These are phyloP conservation scores for Zelostemma sp. DNA, from an alignment of 1,140 invertebrate genomes.

Conservation along the genomic window DNA sequence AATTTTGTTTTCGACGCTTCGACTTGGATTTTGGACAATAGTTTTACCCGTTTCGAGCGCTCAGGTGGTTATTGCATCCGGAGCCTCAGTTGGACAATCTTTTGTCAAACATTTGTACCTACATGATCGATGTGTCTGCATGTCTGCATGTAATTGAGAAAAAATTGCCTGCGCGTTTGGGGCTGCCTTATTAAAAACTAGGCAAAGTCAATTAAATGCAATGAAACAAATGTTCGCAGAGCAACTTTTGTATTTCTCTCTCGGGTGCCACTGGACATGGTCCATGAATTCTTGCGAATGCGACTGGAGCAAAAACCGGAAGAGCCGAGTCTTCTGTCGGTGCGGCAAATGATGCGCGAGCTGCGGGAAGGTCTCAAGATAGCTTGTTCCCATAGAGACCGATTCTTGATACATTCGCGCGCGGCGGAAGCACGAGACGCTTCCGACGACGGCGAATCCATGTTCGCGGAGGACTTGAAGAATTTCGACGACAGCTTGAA, in stretches of 20 bases:
- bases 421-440: constrained; percentile 74
- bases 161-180: too few species aligned
- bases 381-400: constrained; percentile 81
- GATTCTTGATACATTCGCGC: constrained; percentile 79
- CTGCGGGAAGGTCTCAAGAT: constrained; percentile 87
- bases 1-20: too few species aligned
- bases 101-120: too few species aligned
- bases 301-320: constrained; percentile 86
- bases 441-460: constrained; percentile 58
- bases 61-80: too few species aligned
- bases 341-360: constrained; percentile 89
- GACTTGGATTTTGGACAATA: too few species aligned
- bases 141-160: too few species aligned
- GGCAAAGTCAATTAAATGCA: too few species aligned
- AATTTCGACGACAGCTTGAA: constrained; percentile 85
- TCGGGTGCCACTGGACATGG: constrained; percentile 85
- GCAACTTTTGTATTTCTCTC: constrained; percentile 87
- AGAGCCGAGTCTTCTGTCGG: constrained; percentile 86
- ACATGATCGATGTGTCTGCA: too few species aligned
- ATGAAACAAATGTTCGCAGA: constrained; percentile 49
- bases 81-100: too few species aligned
- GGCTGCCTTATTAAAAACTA: too few species aligned
- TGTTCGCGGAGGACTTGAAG: constrained; percentile 75
- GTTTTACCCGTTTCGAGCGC: too few species aligned
- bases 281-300: constrained; percentile 89